Base-by-base conservation (phyloP, 2,888 invertebrate species). In the Sminthurides aquaticus region DNA sequence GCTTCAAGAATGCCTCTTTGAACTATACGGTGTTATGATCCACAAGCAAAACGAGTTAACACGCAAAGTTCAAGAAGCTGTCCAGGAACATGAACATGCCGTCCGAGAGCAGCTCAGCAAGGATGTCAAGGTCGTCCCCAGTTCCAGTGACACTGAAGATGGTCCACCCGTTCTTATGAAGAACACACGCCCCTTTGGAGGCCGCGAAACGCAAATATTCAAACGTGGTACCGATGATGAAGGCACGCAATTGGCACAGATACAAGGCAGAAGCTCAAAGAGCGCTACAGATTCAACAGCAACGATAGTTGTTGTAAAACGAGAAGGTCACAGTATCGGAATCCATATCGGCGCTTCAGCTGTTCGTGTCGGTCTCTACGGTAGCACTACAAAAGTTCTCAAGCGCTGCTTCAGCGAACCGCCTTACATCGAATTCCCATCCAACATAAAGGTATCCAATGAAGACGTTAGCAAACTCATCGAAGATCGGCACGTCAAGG, bases 1-100 rank as follows among this genome's bases (percentile, higher is more conserved):
- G 52, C 8, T 52, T 52, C 52, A 52, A 22, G 52, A 52, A 22
- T 52, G 52, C 22, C 52, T 52, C 22, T 52, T 20, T 52, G 52
- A 52, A 22, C 20, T 52, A 20, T 52, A 52, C 20, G 52, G 52
- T 5, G 52, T 20, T 8, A 52, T 52, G 52, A 22, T 52, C 20
- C 52, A 52, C 22, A 52, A 52, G 20, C 52, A 52, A 8, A 52
- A 15, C 20, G 52, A 52, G 20, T 52, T 52, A 8, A 22, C 5
- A 5, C 3, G 22, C 5, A 5, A 52, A 20, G 22, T 52, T 8
- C 5, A 5, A 52, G 11, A 22, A 20, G 8, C 18, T 20, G 20
- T 52, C 5, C 15, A 52, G 5, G 52, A 52, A 15, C 52, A 52
- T 52, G 52, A 52, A 20, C 52, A 22, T 5, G 20, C 18, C 3